Conservation (phyloP, 1,140 invertebrate genomes). For the Tetragonula clypearis region DNA sequence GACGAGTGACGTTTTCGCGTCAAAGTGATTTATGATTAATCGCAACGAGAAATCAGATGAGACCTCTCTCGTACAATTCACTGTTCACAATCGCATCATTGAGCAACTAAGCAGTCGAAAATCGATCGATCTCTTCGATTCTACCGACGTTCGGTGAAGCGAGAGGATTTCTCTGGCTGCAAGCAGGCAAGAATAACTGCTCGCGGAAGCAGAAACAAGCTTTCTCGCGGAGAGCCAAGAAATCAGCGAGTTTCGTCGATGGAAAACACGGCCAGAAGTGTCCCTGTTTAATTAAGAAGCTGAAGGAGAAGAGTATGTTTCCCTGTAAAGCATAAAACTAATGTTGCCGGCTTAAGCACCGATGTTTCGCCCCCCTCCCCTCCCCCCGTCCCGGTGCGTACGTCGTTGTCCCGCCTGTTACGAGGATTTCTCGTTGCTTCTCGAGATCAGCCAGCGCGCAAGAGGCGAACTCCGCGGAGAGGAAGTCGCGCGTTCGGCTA, state of each 20-base stretch:
- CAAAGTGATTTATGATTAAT: no score
- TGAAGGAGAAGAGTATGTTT: constrained; percentile 29
- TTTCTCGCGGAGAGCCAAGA: no score
- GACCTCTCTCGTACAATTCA: no score
- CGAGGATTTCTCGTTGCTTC: background rate
- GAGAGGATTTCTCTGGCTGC: background rate
- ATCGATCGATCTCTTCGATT: background rate
- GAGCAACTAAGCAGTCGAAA: no score
- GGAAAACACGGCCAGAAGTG: background rate
- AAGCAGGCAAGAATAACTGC: background rate
- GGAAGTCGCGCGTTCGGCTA: no score
- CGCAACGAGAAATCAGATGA: no score
- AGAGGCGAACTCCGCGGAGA: no score
- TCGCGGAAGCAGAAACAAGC: background rate
- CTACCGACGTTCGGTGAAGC: background rate
- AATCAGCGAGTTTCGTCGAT: background rate
- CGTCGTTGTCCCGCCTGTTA: constrained; percentile 9
- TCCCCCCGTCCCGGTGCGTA: background rate
- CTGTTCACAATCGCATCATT: no score
- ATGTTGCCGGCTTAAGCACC: constrained; percentile 17
- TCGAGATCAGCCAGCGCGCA: background rate
- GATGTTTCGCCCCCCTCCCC: background rate
- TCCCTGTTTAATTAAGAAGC: constrained; percentile 26
- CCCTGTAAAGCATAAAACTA: constrained; percentile 41
- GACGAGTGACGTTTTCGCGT: no score